These are phyloP conservation scores for Rhodeus uyekii DNA, from an alignment of 2,797 vertebrate genomes.

Conservation along the genomic window DNA sequence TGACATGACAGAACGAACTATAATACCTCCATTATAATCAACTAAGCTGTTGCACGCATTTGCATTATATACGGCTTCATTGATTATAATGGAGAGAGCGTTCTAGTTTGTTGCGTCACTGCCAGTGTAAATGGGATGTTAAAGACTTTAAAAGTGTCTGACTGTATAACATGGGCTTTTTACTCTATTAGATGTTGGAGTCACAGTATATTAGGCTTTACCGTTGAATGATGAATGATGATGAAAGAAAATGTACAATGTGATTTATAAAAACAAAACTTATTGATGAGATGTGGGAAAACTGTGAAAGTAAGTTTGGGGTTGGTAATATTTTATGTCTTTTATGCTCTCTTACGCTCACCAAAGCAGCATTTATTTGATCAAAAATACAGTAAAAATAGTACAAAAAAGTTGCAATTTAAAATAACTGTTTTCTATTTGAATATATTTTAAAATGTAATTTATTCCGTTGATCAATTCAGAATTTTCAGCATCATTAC, in stretches of 20 bases:
- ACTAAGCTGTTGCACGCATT: not conserved
- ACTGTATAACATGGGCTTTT: not conserved
- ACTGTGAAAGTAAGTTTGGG: not conserved
- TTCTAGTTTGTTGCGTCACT: not conserved
- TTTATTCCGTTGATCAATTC: not conserved
- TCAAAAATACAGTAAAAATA: not conserved
- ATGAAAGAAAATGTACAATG: not conserved
- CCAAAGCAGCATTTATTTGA: not conserved
- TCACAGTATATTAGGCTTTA: conserved; percentile 15
- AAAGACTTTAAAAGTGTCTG: conserved; percentile 9
- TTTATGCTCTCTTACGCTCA: not conserved
- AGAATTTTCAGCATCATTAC: not conserved
- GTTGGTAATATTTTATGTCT: not conserved
- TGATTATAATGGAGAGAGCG: not conserved
- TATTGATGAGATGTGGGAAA: not conserved
- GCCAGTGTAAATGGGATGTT: not conserved
- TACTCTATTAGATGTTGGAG: not conserved
- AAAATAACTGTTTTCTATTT: not conserved
- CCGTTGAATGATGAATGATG: not conserved
- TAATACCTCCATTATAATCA: not conserved
- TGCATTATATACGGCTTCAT: not conserved
- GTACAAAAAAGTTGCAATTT: too few species aligned
- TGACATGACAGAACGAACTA: not conserved
- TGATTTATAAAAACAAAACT: not conserved
- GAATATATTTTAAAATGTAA: not conserved